Conservation (phyloP, 2,888 invertebrate species). For the Lasioglossum vierecki region DNA sequence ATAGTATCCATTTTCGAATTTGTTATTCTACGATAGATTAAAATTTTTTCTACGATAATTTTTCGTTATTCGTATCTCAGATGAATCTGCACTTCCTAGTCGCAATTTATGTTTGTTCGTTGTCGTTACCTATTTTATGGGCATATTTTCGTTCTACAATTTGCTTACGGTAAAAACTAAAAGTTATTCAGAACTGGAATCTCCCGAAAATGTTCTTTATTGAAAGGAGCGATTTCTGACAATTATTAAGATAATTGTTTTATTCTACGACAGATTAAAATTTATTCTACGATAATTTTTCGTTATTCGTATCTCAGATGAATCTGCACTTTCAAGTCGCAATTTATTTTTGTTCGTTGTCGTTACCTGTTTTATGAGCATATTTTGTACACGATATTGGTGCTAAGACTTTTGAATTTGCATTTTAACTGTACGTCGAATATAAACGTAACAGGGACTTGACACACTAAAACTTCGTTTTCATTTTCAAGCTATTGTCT, state of each 20-base stretch:
- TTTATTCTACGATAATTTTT: too few species aligned
- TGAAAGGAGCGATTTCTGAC: too few species aligned
- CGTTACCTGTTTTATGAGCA: neutral
- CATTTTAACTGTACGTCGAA: neutral
- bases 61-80: neutral
- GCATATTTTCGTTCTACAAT: too few species aligned
- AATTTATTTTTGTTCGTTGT: neutral
- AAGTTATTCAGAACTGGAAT: neutral
- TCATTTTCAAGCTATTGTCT: neutral
- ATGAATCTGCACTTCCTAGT: too few species aligned
- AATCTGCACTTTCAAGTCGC: neutral
- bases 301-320: too few species aligned
- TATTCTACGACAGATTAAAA: too few species aligned
- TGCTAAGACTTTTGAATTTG: neutral
- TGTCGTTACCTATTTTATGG: too few species aligned
- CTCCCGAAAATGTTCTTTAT: too few species aligned
- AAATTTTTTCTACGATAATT: too few species aligned
- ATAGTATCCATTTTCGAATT: neutral
- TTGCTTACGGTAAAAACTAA: neutral
- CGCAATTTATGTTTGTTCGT: too few species aligned
- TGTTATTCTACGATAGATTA: neutral
- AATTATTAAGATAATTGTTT: too few species aligned
- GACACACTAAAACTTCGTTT: neutral
- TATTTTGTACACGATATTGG: neutral
- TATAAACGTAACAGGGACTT: neutral